phyloP scores from a whole-genome alignment of 53 echinoderm and acorn worm species.

The Echinarachnius parma region DNA sequence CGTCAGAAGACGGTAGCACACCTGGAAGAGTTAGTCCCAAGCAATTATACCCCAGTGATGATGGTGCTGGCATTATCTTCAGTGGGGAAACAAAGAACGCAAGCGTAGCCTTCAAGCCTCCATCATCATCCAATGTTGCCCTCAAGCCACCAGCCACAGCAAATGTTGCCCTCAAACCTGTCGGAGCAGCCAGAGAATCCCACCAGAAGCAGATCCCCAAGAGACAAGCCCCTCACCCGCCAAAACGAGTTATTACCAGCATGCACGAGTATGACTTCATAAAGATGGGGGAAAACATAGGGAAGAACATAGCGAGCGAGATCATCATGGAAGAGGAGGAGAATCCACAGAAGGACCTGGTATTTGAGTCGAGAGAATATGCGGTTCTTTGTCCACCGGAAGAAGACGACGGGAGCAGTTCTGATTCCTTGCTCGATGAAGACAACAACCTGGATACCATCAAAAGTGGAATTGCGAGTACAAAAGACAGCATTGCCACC shows the following conservation, averaged over 20 bases:
- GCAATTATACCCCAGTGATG: no score
- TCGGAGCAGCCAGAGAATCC: background rate
- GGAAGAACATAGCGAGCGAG: background rate
- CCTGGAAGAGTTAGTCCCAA: background rate
- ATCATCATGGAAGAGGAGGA: background rate
- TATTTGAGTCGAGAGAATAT: no score
- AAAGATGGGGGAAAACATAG: background rate
- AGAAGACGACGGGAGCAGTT: slow-evolving; percentile 23
- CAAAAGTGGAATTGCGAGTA: background rate
- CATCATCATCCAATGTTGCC: no score
- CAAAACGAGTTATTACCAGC: background rate
- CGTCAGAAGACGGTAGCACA: background rate
- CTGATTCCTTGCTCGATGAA: background rate
- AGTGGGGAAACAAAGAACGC: background rate
- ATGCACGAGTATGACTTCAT: slow-evolving; percentile 21
- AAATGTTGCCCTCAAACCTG: slow-evolving; percentile 6
- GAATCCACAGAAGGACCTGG: background rate
- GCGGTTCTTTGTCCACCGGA: slow-evolving; percentile 24
- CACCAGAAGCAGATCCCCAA: background rate
- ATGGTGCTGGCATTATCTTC: no score
- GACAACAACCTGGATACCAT: background rate
- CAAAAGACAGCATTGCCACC: background rate
- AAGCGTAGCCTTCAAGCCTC: background rate
- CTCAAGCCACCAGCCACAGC: background rate
- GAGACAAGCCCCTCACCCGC: background rate